Evolutionary conservation across 2,113 vertebrate species (phyloP).

Genomic region (Sinocyclocheilus anophthalmus): DNA sequence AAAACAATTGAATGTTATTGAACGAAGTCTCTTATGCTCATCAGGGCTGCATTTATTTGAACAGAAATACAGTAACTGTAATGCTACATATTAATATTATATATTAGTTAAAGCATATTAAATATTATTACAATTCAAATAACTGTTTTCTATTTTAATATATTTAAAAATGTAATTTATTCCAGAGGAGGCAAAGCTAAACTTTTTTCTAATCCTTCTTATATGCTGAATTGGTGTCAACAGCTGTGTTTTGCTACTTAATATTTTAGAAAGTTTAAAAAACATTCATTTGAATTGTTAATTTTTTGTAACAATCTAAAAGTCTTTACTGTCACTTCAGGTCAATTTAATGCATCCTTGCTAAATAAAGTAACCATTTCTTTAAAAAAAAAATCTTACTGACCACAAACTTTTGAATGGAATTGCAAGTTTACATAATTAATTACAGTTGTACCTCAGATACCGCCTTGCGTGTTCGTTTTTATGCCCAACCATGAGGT

Average conservation of each 20-base stretch:
- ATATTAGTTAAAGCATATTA: not conserved
- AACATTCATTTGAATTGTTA: not conserved
- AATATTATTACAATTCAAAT: not conserved
- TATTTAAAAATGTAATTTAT: not conserved
- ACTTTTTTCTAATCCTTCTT: too few relatives aligned
- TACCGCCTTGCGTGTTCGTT: conserved; percentile 96
- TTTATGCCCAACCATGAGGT: conserved; percentile 98
- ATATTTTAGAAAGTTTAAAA: not conserved
- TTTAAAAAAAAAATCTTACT: not conserved
- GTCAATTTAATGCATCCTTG: not conserved
- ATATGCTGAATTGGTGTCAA: not conserved
- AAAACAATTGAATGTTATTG: not conserved
- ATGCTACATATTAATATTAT: not conserved
- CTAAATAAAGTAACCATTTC: not conserved
- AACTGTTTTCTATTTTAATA: too few relatives aligned
- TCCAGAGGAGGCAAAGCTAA: not conserved
- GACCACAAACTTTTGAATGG: too few relatives aligned
- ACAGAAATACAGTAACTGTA: not conserved
- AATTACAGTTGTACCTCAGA: conserved; percentile 81
- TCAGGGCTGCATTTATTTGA: not conserved
- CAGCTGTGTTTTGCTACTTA: not conserved
- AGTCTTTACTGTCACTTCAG: not conserved
- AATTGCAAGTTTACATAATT: not conserved
- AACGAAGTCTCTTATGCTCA: not conserved
- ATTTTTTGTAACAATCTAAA: not conserved